These are phyloP conservation scores for Trematomus bernacchii DNA, from an alignment of 2,797 vertebrate genomes.

Conservation along the genomic window DNA sequence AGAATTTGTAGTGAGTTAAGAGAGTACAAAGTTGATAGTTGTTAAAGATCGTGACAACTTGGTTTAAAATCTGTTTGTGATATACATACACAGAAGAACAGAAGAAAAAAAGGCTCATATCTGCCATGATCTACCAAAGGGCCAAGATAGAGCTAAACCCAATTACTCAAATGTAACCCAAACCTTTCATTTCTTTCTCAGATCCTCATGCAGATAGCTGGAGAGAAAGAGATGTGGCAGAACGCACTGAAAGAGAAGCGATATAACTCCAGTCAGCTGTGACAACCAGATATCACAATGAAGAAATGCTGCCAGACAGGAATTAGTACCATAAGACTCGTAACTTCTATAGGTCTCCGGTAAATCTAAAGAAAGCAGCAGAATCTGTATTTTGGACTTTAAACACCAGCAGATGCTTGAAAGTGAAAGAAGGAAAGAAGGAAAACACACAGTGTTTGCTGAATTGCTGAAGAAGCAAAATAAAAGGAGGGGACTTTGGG, in stretches of 20 bases:
- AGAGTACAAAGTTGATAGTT: not conserved
- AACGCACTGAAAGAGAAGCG: conserved; percentile 6
- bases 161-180: conserved; percentile 10
- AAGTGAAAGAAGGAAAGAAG: conserved; percentile 45
- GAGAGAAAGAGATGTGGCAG: conserved; percentile 24
- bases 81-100: not conserved
- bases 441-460: conserved; percentile 44
- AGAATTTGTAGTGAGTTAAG: not conserved
- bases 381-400: conserved; percentile 24
- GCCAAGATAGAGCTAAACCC: conserved; percentile 9
- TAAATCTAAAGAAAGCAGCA: conserved; percentile 10
- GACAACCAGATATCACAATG: not conserved
- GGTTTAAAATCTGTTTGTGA: not conserved
- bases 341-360: not conserved
- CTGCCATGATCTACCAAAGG: conserved; percentile 6
- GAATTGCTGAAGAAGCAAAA: conserved; percentile 75
- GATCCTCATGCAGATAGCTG: conserved; percentile 27
- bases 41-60: not conserved
- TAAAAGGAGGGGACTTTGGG: conserved; percentile 55
- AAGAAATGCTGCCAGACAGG: conserved; percentile 7
- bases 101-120: not conserved
- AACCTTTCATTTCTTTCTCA: conserved; percentile 9
- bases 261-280: not conserved
- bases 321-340: not conserved
- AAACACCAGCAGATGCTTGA: not conserved